Base-by-base conservation (phyloP, 2,797 vertebrate genomes). In the Spinibarbus caldwelli region DNA sequence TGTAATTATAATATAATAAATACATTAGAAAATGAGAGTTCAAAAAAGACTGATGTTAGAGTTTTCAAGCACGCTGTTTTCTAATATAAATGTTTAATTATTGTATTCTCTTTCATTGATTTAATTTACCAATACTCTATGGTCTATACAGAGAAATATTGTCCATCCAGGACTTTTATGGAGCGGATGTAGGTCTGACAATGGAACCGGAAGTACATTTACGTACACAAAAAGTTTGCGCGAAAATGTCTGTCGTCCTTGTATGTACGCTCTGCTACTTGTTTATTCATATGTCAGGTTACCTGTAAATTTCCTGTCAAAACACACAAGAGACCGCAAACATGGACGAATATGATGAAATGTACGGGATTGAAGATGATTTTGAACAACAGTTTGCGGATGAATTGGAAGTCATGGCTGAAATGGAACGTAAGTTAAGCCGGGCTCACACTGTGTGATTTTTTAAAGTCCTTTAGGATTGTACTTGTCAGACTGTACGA, bases 351-450 rank as follows among this genome's bases (percentile, higher is more conserved):
- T 95, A 95, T 47, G 96, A 96, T 15, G 95, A 96, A 38, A 84
- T 96, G 73, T 94, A 92, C 71, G 96, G 92, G 14, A 78, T 93
- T 0, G 93, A 96, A 36, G 97, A 97, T 38, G 93, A 92, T 2
- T 99, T 97, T 83, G 94, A 96, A 0, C 91, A 91, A 34, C 96
- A 96, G 91, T 99, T 96, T 76, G 95, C 96, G 0, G 97, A 93
- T 59, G 98, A 99, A 91, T 91, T 99, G 90, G 97, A 99, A 77
- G 97, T 93, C 21, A 84, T 99, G 94, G 96, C 96, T 2, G 41
- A 93, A 87, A 87, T 95, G 75, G 93, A 95, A 2, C 54, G 88
- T 92, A 72, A 90, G 31, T 31, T 31, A 31, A 31, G 31, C 31
- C 31, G 31, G 31, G 1, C 31, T 31, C 31, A 31, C 31, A 31